Base-by-base conservation (phyloP, 2,888 invertebrate genomes). In the Caenorhabditis uteleia region DNA sequence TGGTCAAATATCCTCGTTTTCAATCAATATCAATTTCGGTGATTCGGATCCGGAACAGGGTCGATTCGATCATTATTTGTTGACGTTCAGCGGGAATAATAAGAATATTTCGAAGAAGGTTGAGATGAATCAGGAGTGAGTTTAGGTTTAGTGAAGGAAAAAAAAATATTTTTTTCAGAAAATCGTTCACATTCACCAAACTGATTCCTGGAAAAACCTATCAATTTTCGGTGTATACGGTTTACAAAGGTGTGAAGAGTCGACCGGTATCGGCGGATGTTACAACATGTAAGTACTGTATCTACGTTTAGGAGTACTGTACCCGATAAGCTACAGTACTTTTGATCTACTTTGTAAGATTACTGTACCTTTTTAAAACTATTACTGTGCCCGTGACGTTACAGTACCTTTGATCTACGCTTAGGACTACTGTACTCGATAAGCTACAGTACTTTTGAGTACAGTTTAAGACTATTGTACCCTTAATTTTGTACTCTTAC, bases 171-270 rank as follows among this genome's bases (percentile, higher is more conserved):
- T 16, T 20, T 51, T 78, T 44, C 58, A 80, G 79, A 31, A 70
- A 76, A 40, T 79, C 81, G 5, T 76, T 79, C 51, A 81, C 78
- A 16, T 81, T 81, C 77, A 81, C 80, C 34, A 79, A 80, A 47
- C 42, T 81, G 42, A 78, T 81, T 40, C 80, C 81, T 2, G 81
- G 81, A 18, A 81, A 80, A 46, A 81, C 81, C 5, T 81, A 81
- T 55, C 61, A 70, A 14, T 81, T 81, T 51, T 59, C 70, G 3
- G 54, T 81, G 27, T 81, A 70, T 51, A 81, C 81, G 3, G 71
- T 81, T 12, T 81, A 78, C 46, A 75, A 78, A 43, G 76, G 76
- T 33, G 64, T 79, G 23, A 55, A 61, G 18, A 79, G 79, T 56
- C 51, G 81, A 20, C 75, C 81, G 2, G 81, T 81, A 0, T 54